A percentile compares a stretch with the other conserved stretches of the same genome.
Evolutionary conservation across 2,113 vertebrate genomes (phyloP).

Genomic region (Rana temporaria): DNA sequence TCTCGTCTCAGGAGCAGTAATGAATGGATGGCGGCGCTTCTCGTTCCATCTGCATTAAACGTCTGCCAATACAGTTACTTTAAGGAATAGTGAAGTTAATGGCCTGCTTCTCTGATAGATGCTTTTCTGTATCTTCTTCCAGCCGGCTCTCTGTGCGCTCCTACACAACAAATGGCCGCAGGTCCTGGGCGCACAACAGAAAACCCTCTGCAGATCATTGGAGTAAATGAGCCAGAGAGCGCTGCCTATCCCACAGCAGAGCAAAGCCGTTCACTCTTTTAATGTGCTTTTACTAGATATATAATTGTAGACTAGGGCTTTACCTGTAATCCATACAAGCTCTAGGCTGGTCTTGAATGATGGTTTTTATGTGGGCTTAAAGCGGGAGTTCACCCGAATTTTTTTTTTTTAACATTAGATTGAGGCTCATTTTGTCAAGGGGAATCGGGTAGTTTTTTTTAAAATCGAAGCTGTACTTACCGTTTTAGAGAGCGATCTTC

Average conservation of each 20-base stretch:
- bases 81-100: slow-evolving; percentile 54
- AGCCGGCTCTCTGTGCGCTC: neutral
- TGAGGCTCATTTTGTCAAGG: too few species aligned
- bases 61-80: slow-evolving; percentile 53
- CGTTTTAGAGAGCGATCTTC: too few species aligned
- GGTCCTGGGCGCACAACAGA: slow-evolving; percentile 22
- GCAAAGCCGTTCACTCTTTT: neutral
- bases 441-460: too few species aligned
- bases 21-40: slow-evolving; percentile 7
- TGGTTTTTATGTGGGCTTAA: too few species aligned
- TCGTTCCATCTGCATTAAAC: slow-evolving; percentile 43
- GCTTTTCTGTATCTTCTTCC: neutral
- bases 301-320: neutral
- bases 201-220: slow-evolving; percentile 19
- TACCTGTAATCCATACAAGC: neutral
- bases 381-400: too few species aligned
- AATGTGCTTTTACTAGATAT: neutral
- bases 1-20: slow-evolving; percentile 36
- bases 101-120: slow-evolving; percentile 40
- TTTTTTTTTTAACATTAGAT: too few species aligned
- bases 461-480: too few species aligned
- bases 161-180: slow-evolving; percentile 25
- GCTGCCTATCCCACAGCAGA: neutral
- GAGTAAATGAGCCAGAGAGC: slow-evolving; percentile 35
- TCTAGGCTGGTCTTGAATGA: neutral